Evolutionary conservation across 2,797 vertebrate species (phyloP).

Genomic region (Orientallactaga sibirica): DNA sequence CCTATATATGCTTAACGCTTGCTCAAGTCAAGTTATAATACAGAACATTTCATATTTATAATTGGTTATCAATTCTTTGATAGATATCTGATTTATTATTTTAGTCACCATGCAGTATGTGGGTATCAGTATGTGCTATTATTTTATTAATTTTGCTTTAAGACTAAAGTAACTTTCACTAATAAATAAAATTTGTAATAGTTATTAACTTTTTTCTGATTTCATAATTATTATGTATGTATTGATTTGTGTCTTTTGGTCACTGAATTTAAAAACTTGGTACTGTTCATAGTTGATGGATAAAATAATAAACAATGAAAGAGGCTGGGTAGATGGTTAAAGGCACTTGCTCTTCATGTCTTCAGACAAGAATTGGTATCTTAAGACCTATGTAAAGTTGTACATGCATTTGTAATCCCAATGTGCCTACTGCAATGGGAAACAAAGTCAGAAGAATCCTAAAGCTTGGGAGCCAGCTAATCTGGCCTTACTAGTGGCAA

Average conservation of each 20-base stretch:
- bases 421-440: too few relatives aligned
- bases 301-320: too few relatives aligned
- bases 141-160: conserved; percentile 13
- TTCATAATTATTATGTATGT: neutral
- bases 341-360: too few relatives aligned
- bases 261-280: neutral
- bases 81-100: neutral
- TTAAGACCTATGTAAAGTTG: too few relatives aligned
- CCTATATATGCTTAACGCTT: neutral
- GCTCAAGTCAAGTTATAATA: neutral
- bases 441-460: too few relatives aligned
- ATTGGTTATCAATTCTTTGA: neutral
- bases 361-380: too few relatives aligned
- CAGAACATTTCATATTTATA: neutral
- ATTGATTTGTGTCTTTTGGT: neutral
- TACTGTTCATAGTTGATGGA: neutral
- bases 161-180: neutral
- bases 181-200: neutral
- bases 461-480: too few relatives aligned
- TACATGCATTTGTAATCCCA: too few relatives aligned
- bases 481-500: too few relatives aligned
- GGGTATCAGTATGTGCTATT: neutral
- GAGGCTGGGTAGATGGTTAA: too few relatives aligned
- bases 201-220: neutral
- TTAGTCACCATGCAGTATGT: neutral